Evolutionary conservation across 2,888 invertebrate species (phyloP).

Genomic region (Dendrolimus pini): DNA sequence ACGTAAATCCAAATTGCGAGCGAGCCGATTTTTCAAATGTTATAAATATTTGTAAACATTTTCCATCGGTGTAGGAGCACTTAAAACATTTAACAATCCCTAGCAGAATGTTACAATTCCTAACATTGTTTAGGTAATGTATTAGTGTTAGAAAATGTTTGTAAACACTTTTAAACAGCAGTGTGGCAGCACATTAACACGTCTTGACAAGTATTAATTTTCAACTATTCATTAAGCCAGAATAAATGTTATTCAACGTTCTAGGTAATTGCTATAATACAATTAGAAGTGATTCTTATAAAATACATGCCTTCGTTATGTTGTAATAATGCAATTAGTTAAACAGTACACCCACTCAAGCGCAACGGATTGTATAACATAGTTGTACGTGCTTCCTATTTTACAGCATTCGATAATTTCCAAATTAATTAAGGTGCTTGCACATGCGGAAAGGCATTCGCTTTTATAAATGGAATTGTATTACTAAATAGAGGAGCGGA

Average conservation of each 20-base stretch:
- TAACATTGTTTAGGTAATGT: no score
- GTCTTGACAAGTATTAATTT: not conserved
- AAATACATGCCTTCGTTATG: conserved; percentile 39
- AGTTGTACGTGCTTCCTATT: conserved; percentile 39
- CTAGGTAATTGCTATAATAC: conserved; percentile 22
- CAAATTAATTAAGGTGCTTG: conserved; percentile 18
- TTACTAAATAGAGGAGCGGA: no score
- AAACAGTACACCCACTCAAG: conserved; percentile 42
- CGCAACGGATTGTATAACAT: conserved; percentile 48
- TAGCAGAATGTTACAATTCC: no score
- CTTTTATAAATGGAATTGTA: no score
- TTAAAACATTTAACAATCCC: no score
- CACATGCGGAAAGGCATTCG: conserved; percentile 9
- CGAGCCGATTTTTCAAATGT: no score
- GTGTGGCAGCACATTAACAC: no score
- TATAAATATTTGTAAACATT: no score
- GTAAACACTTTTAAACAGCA: no score
- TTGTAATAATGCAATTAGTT: conserved; percentile 39
- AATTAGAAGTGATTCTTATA: conserved; percentile 14
- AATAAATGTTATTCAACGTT: conserved; percentile 15
- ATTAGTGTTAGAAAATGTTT: no score
- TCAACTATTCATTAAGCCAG: not conserved
- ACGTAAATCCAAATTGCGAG: no score
- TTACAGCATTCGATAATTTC: conserved; percentile 32
- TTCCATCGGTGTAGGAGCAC: no score